These are phyloP conservation scores for Eueides isabella DNA, from an alignment of 1,140 invertebrate species.

Conservation along the genomic window DNA sequence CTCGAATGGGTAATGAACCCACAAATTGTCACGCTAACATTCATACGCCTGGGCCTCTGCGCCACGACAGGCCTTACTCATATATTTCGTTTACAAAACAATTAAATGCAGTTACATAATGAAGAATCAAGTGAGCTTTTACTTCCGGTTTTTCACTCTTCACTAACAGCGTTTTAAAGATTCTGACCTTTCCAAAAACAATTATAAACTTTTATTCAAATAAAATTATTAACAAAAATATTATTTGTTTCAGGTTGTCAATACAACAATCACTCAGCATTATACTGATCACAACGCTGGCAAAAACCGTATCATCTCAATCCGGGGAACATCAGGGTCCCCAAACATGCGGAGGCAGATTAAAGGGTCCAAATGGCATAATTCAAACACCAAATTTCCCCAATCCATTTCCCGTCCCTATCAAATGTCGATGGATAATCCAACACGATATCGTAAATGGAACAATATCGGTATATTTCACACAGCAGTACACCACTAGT, in stretches of 20 bases:
- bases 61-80: too few species aligned
- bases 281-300: constrained; percentile 56
- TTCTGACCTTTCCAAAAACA: too few species aligned
- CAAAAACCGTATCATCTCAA: constrained; percentile 52
- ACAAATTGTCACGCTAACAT: too few species aligned
- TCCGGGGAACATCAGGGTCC: constrained; percentile 63
- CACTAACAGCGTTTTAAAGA: too few species aligned
- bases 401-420: constrained; percentile 88
- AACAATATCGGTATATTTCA: constrained; percentile 92
- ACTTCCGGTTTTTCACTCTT: too few species aligned
- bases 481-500: constrained; percentile 92
- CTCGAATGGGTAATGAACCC: too few species aligned
- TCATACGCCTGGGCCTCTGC: too few species aligned
- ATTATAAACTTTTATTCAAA: not conserved
- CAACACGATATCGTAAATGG: constrained; percentile 86
- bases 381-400: constrained; percentile 94
- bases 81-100: too few species aligned
- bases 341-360: constrained; percentile 84
- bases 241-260: constrained; percentile 65
- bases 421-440: constrained; percentile 93
- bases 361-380: constrained; percentile 85
- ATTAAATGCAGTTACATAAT: too few species aligned
- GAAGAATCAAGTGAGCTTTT: too few species aligned
- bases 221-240: not conserved
- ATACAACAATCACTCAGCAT: constrained; percentile 60